Evolutionary conservation across 2,888 invertebrate species (phyloP).

Genomic region (Crossocerus cetratus): DNA sequence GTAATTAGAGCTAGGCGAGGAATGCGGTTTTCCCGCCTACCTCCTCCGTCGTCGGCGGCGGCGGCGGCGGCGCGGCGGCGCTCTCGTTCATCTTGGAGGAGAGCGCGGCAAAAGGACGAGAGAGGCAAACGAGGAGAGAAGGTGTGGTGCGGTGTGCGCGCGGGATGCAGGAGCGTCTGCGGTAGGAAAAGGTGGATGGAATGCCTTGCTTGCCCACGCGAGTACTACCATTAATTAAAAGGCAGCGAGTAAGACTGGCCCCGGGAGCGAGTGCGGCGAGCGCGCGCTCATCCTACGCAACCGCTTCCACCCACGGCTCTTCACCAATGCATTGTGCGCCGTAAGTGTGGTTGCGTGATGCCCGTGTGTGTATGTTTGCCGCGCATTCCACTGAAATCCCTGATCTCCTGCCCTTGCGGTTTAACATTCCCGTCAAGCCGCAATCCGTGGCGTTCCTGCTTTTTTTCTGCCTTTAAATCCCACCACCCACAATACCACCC

Average conservation of each 20-base stretch:
- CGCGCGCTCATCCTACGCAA: slow-evolving; percentile 26
- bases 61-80: too few species aligned
- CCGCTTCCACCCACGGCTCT: slow-evolving; percentile 35
- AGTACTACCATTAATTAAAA: slow-evolving; percentile 29
- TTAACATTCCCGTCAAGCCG: slow-evolving; percentile 48
- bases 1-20: slow-evolving; percentile 44
- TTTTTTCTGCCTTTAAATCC: too few species aligned
- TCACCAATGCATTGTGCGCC: slow-evolving; percentile 39
- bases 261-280: too few species aligned
- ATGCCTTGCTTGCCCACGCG: not conserved
- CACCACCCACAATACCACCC: too few species aligned
- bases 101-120: slow-evolving; percentile 1
- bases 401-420: slow-evolving; percentile 53
- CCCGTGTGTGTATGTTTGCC: slow-evolving; percentile 10
- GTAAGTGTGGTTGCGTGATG: too few species aligned
- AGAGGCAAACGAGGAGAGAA: slow-evolving; percentile 3
- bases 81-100: slow-evolving; percentile 31
- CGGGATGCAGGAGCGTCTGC: not conserved
- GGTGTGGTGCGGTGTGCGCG: slow-evolving; percentile 2
- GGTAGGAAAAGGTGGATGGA: not conserved
- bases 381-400: slow-evolving; percentile 53
- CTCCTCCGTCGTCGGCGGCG: too few species aligned
- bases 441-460: not conserved
- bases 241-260: slow-evolving; percentile 19
- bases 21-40: slow-evolving; percentile 42